phyloP scores from a whole-genome alignment of 2,888 invertebrate species.

The Rhyacophila evoluta region DNA sequence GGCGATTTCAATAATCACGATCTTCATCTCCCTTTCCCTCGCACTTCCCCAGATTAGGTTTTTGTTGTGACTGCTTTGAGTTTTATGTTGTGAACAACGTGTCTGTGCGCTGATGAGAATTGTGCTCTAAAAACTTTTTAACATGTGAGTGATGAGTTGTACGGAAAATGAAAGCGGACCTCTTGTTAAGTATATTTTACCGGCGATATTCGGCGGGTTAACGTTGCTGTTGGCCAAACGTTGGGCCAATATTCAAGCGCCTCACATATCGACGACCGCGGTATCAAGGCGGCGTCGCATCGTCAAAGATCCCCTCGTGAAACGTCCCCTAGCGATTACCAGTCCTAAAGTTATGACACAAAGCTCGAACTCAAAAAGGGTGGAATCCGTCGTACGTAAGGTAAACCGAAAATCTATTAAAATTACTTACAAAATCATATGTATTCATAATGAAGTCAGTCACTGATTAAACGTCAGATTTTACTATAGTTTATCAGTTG shows the following conservation, averaged over 20 bases:
- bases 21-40: background rate
- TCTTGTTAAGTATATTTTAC: conserved; percentile 71
- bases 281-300: conserved; percentile 68
- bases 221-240: conserved; percentile 68
- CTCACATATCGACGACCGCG: conserved; percentile 62
- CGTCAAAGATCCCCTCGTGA: conserved; percentile 67
- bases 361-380: conserved; percentile 61
- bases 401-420: conserved; percentile 56
- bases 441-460: conserved; percentile 33
- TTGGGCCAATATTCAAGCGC: conserved; percentile 61
- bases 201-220: conserved; percentile 69
- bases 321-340: conserved; percentile 65
- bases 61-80: conserved; percentile 38
- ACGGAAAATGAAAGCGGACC: conserved; percentile 67
- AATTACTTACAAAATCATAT: background rate
- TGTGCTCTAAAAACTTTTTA: conserved; percentile 58
- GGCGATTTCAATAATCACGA: background rate
- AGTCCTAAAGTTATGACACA: conserved; percentile 66
- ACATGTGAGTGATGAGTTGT: conserved; percentile 72
- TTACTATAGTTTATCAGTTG: conserved; percentile 21
- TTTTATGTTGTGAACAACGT: conserved; percentile 42
- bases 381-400: conserved; percentile 63
- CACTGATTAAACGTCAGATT: conserved; percentile 34
- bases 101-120: conserved; percentile 59
- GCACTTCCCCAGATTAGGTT: background rate